Base-by-base conservation (phyloP, 1,140 invertebrate genomes). In the Propsilocerus akamusi region DNA sequence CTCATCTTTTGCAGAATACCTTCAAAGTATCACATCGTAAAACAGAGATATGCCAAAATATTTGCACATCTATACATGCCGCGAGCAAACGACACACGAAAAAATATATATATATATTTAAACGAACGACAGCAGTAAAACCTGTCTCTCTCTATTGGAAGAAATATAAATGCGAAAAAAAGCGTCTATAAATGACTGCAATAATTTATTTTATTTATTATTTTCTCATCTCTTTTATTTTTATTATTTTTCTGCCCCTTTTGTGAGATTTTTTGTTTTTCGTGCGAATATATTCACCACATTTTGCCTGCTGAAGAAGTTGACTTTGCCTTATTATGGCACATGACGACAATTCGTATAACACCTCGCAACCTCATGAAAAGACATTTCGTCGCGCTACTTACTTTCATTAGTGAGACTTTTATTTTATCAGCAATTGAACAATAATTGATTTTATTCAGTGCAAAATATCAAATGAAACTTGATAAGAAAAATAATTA, bases 121-220 rank as follows among this genome's bases (percentile, higher is more conserved):
- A 11, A 30, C 28, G n/a, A 30, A 30, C 28, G n/a, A n/a, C n/a
- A n/a, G 28, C 28, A n/a, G 28, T 8, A 30, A 30, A 30, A n/a
- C 10, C 6, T 3, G 28, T 11, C 10, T 11, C 10, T n/a, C 28
- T 30, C n/a, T 3, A 4, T 30, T 6, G 2, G 6, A 30, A 8
- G n/a, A 8, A 30, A 11, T 30, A 8, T 11, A 8, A 30, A 8
- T n/a, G n/a, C 6, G 12, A 20, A 41, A 17, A 41, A 17, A 14
- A 41, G 34, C 22, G 34, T 11, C 34, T 41, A 41, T 41, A 41
- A 41, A 41, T 41, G 34, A 41, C 34, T 41, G 34, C 34, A 41
- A 41, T 41, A 41, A 20, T 41, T 41, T 41, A 41, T 41, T 41
- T 41, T 20, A 20, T 41, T 20, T 41, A 30, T n/a, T 11, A 11